Evolutionary conservation across 2,888 invertebrate genomes (phyloP).

Genomic region (Acronicta leporina): DNA sequence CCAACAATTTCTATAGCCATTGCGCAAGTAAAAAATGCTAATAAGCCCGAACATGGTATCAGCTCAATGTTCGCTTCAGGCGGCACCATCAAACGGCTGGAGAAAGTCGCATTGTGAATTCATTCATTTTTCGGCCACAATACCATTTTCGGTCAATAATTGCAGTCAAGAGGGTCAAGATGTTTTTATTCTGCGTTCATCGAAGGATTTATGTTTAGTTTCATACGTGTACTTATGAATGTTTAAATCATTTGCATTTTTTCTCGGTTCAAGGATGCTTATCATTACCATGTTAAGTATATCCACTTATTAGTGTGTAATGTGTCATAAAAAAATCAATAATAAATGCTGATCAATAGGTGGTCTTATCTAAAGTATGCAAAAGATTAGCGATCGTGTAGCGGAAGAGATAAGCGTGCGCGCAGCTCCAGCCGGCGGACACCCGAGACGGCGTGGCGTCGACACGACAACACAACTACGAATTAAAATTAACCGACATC

Average conservation of each 20-base stretch:
- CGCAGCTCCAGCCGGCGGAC: slow-evolving; percentile 41
- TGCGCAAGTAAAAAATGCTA: slow-evolving; percentile 51
- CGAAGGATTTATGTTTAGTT: slow-evolving; percentile 28
- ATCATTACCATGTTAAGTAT: slow-evolving; percentile 16
- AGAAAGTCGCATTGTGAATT: slow-evolving; percentile 65
- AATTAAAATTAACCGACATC: slow-evolving; percentile 65
- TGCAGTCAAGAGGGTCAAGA: slow-evolving; percentile 64
- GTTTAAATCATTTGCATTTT: slow-evolving; percentile 7
- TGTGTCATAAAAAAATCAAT: slow-evolving; percentile 35
- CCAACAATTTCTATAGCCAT: not conserved
- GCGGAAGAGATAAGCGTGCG: slow-evolving; percentile 59
- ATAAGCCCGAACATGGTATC: slow-evolving; percentile 51
- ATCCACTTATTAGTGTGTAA: slow-evolving; percentile 31
- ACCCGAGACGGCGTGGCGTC: slow-evolving; percentile 79
- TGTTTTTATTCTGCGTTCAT: slow-evolving; percentile 37
- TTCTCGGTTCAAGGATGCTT: slow-evolving; percentile 20
- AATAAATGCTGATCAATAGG: slow-evolving; percentile 38
- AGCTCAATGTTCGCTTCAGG: slow-evolving; percentile 42
- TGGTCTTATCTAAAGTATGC: slow-evolving; percentile 47
- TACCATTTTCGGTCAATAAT: slow-evolving; percentile 71
- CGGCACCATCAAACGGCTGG: slow-evolving; percentile 63
- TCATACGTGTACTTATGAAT: slow-evolving; percentile 7
- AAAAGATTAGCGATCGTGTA: slow-evolving; percentile 58
- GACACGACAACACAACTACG: slow-evolving; percentile 58
- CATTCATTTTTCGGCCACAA: slow-evolving; percentile 60